phyloP scores from a whole-genome alignment of 23 tunicate species.

The Trididemnum clinides region DNA sequence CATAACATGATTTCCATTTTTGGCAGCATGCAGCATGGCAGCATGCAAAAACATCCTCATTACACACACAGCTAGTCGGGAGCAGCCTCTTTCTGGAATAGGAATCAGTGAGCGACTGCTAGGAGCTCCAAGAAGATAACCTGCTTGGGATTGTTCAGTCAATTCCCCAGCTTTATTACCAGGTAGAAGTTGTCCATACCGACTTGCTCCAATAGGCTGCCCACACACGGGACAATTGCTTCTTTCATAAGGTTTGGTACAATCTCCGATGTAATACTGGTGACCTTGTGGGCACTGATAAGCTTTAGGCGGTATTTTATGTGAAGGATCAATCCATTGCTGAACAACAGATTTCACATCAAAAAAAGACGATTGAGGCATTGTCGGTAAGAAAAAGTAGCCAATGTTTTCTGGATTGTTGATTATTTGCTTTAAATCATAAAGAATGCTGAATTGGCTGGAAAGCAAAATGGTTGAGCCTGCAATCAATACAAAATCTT shows the following conservation, averaged over 20 bases:
- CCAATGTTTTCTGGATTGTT: neutral
- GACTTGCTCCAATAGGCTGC: conserved; percentile 40
- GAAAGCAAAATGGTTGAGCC: neutral
- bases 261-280: conserved; percentile 64
- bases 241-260: conserved; percentile 43
- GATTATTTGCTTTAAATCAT: neutral
- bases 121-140: conserved; percentile 31
- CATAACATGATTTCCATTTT: neutral
- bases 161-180: conserved; percentile 56
- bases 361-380: conserved; percentile 64
- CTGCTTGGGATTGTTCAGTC: conserved; percentile 66
- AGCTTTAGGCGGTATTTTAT: no score
- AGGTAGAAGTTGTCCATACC: conserved; percentile 11
- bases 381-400: conserved; percentile 55
- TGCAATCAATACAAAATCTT: conserved; percentile 6
- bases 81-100: conserved; percentile 47
- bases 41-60: conserved; percentile 46
- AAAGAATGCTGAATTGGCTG: neutral
- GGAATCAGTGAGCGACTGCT: neutral
- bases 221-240: conserved; percentile 68
- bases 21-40: conserved; percentile 22
- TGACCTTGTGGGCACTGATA: conserved; percentile 77
- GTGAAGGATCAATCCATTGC: no score
- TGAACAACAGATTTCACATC: no score
- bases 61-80: conserved; percentile 49